phyloP scores from a whole-genome alignment of 2,113 vertebrate species.

The Hydrochoerus hydrochaeris region DNA sequence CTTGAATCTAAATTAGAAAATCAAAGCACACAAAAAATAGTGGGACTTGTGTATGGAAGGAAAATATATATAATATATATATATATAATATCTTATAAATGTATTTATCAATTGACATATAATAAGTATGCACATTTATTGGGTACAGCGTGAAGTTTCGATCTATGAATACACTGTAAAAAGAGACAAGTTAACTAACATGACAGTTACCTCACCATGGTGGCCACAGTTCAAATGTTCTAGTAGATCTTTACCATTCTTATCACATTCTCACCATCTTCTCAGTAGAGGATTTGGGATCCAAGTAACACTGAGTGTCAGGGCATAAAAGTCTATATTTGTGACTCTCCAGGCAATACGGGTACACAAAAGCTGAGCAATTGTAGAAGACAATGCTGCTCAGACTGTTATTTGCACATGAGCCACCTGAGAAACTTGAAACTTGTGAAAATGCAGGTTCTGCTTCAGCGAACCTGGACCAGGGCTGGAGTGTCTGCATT shows the following conservation, averaged over 20 bases:
- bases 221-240: neutral
- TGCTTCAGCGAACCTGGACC: neutral
- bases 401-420: neutral
- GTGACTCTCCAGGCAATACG: neutral
- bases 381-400: neutral
- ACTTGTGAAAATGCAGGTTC: neutral
- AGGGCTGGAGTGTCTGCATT: neutral
- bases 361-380: neutral
- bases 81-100: neutral
- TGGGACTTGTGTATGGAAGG: neutral
- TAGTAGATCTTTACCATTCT: neutral
- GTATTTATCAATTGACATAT: neutral
- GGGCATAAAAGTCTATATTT: neutral
- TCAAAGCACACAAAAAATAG: neutral
- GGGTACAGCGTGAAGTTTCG: neutral
- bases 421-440: neutral
- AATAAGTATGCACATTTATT: neutral
- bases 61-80: neutral
- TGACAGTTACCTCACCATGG: neutral
- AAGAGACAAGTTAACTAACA: neutral
- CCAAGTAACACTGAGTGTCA: neutral
- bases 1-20: neutral
- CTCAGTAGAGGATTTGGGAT: neutral
- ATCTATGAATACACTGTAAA: neutral
- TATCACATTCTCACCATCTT: neutral